A percentile compares a stretch with the other conserved stretches of the same genome.
phyloP scores from a whole-genome alignment of 2,113 vertebrate genomes.

The Halichoeres trimaculatus region DNA sequence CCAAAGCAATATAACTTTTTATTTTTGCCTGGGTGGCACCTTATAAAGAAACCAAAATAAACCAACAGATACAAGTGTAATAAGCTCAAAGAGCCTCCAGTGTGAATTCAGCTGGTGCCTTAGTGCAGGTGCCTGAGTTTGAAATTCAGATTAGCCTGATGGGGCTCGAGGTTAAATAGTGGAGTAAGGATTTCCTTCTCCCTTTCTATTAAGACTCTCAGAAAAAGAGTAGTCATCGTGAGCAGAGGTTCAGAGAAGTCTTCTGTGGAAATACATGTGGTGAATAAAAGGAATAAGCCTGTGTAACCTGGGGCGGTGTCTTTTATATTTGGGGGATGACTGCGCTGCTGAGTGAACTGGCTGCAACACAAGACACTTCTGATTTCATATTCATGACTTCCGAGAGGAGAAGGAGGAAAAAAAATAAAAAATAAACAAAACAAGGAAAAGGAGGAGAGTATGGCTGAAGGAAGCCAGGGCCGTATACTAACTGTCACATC shows the following conservation, averaged over 20 bases:
- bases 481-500: conserved; percentile 58
- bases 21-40: conserved; percentile 24
- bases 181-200: conserved; percentile 61
- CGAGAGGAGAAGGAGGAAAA: conserved; percentile 1
- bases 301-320: conserved; percentile 45
- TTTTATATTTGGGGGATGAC: conserved; percentile 49
- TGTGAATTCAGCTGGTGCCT: conserved; percentile 44
- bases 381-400: conserved; percentile 75
- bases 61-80: conserved; percentile 35
- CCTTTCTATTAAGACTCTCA: conserved; percentile 45
- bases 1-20: conserved; percentile 49
- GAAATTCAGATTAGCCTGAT: conserved; percentile 59
- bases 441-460: conserved; percentile 34
- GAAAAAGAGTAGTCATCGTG: conserved; percentile 31
- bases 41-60: conserved; percentile 50
- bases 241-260: conserved; percentile 41
- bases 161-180: conserved; percentile 63
- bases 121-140: conserved; percentile 64
- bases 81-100: conserved; percentile 34
- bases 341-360: conserved; percentile 50
- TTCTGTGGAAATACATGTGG: conserved; percentile 38
- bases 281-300: conserved; percentile 46
- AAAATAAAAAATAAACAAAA: conserved; percentile 38
- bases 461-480: conserved; percentile 41
- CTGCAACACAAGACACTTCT: conserved; percentile 59